These are phyloP conservation scores for Cephalopholis sonnerati DNA, from an alignment of 2,113 vertebrate species.

Conservation along the genomic window DNA sequence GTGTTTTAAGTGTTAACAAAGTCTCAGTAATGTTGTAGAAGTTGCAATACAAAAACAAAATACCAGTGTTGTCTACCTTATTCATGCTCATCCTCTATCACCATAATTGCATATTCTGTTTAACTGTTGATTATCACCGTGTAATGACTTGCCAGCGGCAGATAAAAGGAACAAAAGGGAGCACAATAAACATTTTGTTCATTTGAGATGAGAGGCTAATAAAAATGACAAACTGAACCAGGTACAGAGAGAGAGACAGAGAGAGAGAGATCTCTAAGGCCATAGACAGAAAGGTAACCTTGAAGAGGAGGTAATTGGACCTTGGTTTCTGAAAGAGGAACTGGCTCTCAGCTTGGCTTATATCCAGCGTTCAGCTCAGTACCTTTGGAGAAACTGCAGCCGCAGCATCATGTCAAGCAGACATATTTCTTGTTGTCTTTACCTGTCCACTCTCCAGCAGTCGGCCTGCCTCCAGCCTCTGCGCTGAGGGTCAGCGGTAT, in stretches of 20 bases:
- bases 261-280: conserved; percentile 68
- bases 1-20: conserved; percentile 58
- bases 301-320: conserved; percentile 58
- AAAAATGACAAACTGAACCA: conserved; percentile 59
- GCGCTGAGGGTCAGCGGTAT: neutral
- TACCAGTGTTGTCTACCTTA: conserved; percentile 83
- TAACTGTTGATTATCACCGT: conserved; percentile 79
- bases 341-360: conserved; percentile 43
- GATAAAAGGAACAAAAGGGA: conserved; percentile 41
- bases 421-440: conserved; percentile 43
- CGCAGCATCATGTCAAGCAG: conserved; percentile 57
- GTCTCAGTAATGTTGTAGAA: conserved; percentile 81
- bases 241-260: conserved; percentile 33
- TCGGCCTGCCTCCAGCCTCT: conserved; percentile 18
- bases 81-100: conserved; percentile 66
- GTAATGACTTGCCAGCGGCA: conserved; percentile 78
- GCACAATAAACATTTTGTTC: conserved; percentile 50
- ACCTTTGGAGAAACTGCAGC: conserved; percentile 62
- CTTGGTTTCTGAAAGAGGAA: conserved; percentile 57
- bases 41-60: conserved; percentile 82
- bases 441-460: conserved; percentile 1
- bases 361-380: conserved; percentile 53
- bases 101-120: conserved; percentile 81
- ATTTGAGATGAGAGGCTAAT: conserved; percentile 40
- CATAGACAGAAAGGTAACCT: conserved; percentile 68